phyloP scores from a whole-genome alignment of 2,888 invertebrate species.

The Sthenelais limicola region DNA sequence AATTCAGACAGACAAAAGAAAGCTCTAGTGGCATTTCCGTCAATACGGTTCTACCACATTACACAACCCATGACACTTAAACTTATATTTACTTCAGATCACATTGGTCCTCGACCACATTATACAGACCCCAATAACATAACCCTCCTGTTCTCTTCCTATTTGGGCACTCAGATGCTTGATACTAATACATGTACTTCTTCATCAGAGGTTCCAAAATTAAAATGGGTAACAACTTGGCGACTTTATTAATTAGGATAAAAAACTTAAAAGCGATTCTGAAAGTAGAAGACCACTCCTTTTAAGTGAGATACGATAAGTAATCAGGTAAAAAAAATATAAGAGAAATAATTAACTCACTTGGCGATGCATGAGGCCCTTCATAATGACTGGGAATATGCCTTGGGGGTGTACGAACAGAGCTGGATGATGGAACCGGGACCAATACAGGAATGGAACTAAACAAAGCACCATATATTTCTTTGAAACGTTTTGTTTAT shows the following conservation, averaged over 20 bases:
- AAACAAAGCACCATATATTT: neutral
- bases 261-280: no score
- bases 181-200: neutral
- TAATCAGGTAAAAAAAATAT: neutral
- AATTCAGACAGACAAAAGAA: no score
- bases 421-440: conserved; percentile 3
- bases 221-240: no score
- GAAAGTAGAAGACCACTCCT: no score
- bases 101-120: neutral
- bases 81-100: neutral
- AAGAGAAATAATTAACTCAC: neutral
- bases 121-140: neutral
- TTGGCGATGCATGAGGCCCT: neutral
- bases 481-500: no score
- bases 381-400: neutral
- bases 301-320: neutral
- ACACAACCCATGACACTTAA: neutral
- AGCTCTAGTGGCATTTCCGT: no score
- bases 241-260: no score
- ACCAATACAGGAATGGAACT: conserved; percentile 2
- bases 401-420: conserved; percentile 10
- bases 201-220: no score
- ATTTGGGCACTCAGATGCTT: neutral
- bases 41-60: no score
- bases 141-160: neutral